Evolutionary conservation across 2,888 invertebrate species (phyloP).

Genomic region (Anarsia innoxiella): DNA sequence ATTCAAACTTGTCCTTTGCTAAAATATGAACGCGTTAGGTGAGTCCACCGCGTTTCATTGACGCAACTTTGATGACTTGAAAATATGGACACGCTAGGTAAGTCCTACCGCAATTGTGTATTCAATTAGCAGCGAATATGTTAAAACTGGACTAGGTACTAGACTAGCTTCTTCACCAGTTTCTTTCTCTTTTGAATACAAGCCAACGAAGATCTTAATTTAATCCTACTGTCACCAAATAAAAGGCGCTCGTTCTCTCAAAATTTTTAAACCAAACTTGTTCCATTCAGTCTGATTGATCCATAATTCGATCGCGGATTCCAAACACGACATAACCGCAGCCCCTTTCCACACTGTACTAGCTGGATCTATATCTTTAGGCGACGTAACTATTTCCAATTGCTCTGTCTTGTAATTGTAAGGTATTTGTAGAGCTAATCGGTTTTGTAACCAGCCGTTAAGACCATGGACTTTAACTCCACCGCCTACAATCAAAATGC

Average conservation of each 20-base stretch:
- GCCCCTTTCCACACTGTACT: conserved; percentile 97
- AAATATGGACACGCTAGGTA: no score
- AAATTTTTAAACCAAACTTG: conserved; percentile 86
- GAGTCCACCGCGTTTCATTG: no score
- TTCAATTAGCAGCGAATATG: no score
- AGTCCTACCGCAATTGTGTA: no score
- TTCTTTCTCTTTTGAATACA: no score
- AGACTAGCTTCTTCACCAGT: no score
- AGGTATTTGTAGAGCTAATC: conserved; percentile 88
- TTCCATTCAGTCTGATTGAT: conserved; percentile 91
- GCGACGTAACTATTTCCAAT: conserved; percentile 91
- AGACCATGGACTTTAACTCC: conserved; percentile 90
- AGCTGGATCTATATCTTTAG: conserved; percentile 93
- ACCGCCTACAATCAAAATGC: conserved; percentile 93
- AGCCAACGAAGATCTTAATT: no score
- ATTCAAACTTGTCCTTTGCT: no score
- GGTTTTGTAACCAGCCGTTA: conserved; percentile 90
- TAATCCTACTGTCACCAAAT: conserved; percentile 78
- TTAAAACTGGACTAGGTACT: no score
- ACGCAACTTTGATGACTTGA: no score
- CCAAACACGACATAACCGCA: conserved; percentile 92
- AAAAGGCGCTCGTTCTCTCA: conserved; percentile 94
- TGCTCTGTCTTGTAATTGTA: conserved; percentile 86
- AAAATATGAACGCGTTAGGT: no score
- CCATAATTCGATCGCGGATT: conserved; percentile 95